phyloP scores from a whole-genome alignment of 2,113 vertebrate species.

The Megalops atlanticus region DNA sequence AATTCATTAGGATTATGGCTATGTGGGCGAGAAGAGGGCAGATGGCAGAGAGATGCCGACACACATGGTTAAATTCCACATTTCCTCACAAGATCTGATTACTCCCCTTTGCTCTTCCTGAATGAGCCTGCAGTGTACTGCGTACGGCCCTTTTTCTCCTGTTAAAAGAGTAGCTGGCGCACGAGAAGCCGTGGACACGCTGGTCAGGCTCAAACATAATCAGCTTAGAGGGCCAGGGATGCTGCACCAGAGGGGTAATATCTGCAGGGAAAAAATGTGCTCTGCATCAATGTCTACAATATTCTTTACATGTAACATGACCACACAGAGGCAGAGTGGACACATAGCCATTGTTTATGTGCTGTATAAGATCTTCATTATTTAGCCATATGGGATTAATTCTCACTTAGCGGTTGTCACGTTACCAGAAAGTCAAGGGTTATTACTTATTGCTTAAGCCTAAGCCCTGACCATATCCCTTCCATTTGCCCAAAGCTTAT shows the following conservation, averaged over 20 bases:
- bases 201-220: neutral
- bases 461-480: too few relatives aligned
- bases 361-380: neutral
- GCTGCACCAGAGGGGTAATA: neutral
- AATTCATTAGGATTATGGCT: slow-evolving; percentile 18
- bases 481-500: too few relatives aligned
- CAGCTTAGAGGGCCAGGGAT: neutral
- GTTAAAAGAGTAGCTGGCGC: too few relatives aligned
- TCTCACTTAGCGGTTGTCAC: too few relatives aligned
- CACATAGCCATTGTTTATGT: neutral
- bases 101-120: neutral
- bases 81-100: slow-evolving; percentile 7
- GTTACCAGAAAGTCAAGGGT: neutral
- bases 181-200: neutral
- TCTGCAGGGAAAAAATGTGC: neutral
- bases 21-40: neutral
- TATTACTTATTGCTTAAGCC: too few relatives aligned
- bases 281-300: neutral
- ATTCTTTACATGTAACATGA: neutral
- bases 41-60: neutral
- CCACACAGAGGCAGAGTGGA: too few relatives aligned
- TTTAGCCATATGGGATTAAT: too few relatives aligned
- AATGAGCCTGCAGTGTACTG: neutral
- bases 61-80: neutral
- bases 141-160: neutral